Conservation (phyloP, 2,888 invertebrate genomes). For the Cepaea hortensis region DNA sequence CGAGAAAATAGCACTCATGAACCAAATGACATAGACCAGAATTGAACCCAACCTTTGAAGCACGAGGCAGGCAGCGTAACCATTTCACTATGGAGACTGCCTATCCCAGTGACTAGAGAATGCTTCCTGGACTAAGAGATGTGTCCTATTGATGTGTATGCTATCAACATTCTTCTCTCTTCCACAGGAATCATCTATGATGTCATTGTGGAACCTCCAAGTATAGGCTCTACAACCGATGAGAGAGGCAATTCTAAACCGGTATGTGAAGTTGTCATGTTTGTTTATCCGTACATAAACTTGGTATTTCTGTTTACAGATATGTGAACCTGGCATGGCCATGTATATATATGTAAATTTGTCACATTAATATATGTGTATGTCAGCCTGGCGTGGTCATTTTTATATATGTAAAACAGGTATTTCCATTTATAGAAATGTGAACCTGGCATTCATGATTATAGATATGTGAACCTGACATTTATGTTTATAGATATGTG, state of each 20-base stretch:
- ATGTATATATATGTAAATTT: neutral
- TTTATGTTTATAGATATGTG: neutral
- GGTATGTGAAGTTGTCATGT: conserved; percentile 78
- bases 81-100: too few species aligned
- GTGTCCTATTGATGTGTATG: too few species aligned
- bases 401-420: too few species aligned
- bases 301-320: neutral
- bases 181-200: conserved; percentile 95
- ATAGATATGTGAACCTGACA: neutral
- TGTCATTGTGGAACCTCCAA: conserved; percentile 98
- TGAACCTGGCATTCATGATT: neutral
- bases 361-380: too few species aligned
- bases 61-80: too few species aligned
- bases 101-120: too few species aligned
- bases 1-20: too few species aligned
- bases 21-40: too few species aligned
- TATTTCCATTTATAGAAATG: neutral
- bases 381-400: neutral
- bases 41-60: too few species aligned
- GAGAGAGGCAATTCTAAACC: conserved; percentile 97
- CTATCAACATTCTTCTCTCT: neutral
- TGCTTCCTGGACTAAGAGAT: too few species aligned
- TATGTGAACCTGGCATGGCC: neutral
- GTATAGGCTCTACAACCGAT: conserved; percentile 95
- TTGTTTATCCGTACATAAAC: neutral